These are phyloP conservation scores for Todus mexicanus DNA, from an alignment of 2,797 vertebrate species.

Conservation along the genomic window DNA sequence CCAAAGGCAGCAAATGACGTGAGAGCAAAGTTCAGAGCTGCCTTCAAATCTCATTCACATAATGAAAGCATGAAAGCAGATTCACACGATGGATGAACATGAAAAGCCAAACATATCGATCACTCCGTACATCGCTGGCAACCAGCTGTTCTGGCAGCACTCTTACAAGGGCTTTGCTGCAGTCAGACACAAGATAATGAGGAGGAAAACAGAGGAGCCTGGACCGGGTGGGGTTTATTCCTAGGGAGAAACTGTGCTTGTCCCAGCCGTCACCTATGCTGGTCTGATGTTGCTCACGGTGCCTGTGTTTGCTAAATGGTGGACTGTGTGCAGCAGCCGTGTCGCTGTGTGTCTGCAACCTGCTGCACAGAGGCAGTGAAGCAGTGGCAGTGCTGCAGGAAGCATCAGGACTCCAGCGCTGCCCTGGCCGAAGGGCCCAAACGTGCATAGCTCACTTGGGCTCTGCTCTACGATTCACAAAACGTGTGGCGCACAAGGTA, in stretches of 20 bases:
- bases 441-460: background rate
- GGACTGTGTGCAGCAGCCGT: background rate
- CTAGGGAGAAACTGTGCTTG: background rate
- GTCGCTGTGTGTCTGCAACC: background rate
- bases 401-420: background rate
- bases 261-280: background rate
- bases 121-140: background rate
- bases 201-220: background rate
- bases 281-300: background rate
- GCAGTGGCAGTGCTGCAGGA: background rate
- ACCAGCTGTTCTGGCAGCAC: slow-evolving; percentile 42
- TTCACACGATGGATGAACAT: background rate
- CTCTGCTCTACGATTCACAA: background rate
- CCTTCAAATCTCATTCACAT: background rate
- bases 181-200: background rate
- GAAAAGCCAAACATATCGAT: slow-evolving; percentile 44
- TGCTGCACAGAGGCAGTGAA: background rate
- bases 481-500: background rate
- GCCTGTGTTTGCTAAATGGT: background rate
- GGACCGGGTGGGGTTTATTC: background rate
- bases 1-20: background rate
- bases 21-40: background rate
- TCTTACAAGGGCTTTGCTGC: background rate
- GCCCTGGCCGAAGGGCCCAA: background rate
- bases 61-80: background rate